phyloP scores from a whole-genome alignment of 2,888 invertebrate species.

The Xylota segnis region DNA sequence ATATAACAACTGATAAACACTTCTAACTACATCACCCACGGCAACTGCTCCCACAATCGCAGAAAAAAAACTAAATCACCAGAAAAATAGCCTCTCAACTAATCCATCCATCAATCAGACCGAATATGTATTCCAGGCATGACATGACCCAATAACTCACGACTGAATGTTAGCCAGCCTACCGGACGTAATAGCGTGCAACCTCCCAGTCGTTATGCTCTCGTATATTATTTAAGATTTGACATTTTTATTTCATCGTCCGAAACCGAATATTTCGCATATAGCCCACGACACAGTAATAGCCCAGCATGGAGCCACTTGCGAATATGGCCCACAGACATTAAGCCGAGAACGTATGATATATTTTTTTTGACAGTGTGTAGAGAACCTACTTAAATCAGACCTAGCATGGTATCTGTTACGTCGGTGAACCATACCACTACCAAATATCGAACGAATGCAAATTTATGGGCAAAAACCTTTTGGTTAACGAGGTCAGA shows the following conservation, averaged over 20 bases:
- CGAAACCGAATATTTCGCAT: slow-evolving; percentile 29
- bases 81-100: slow-evolving; percentile 24
- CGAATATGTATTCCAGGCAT: slow-evolving; percentile 50
- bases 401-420: slow-evolving; percentile 40
- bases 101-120: slow-evolving; percentile 65
- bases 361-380: background rate
- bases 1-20: slow-evolving; percentile 14
- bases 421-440: slow-evolving; percentile 12
- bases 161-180: slow-evolving; percentile 28
- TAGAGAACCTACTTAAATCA: slow-evolving; percentile 43
- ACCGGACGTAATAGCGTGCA: slow-evolving; percentile 30
- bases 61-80: slow-evolving; percentile 32
- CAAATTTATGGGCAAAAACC: slow-evolving; percentile 29
- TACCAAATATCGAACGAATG: slow-evolving; percentile 17
- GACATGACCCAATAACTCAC: slow-evolving; percentile 63
- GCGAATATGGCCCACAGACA: slow-evolving; percentile 34
- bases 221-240: slow-evolving; percentile 47
- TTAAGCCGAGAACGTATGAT: background rate
- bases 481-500: slow-evolving; percentile 27
- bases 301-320: slow-evolving; percentile 65
- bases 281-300: slow-evolving; percentile 5
- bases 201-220: slow-evolving; percentile 55
- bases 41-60: slow-evolving; percentile 43
- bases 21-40: slow-evolving; percentile 49
- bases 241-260: slow-evolving; percentile 69